Base-by-base conservation (phyloP, 2,888 invertebrate species). In the Melanophora roralis region DNA sequence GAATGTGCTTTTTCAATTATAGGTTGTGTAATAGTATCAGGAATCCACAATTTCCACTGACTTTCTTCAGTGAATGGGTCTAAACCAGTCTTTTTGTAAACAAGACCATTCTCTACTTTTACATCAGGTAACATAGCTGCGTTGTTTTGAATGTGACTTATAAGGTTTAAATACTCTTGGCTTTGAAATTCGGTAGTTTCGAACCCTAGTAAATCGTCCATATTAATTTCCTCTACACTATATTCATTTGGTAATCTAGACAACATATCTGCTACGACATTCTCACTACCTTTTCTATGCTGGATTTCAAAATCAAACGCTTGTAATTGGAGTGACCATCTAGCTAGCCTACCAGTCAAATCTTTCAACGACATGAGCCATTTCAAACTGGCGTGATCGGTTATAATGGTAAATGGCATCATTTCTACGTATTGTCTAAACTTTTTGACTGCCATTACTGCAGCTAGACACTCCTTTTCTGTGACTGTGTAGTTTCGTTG, bases 321-420 rank as follows among this genome's bases (percentile, higher is more conserved):
- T 45, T 76, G 83, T 80, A 77, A 73, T 84, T 85, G 59, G 3
- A 81, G 36, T 0, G 73, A 74, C 81, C 78, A 86, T 6, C 85
- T 34, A 0, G 85, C 84, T 21, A 87, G 47, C 19, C 84, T 51
- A 1, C 84, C 86, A 43, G 81, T 82, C 0, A 85, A 82, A 23
- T 85, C 84, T 51, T 84, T 83, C 53, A 85, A 69, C 6, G 68
- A 73, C 80, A 84, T 77, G 0, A 86, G 76, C 84, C 85, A 86
- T 59, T 82, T 71, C 0, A 86, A 59, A 4, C 84, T 84, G 9
- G 82, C 79, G 40, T 85, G 84, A 75, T 87, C 86, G 0, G 86
- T 84, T 12, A 81, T 64, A 2, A 82, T 49, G 1, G 71, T 72
- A 23, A 83, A 82, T 16, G 49, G 47, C 19, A 69, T 65, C 1